Conservation (phyloP, 2,888 invertebrate genomes). For the Latrodectus elegans region DNA sequence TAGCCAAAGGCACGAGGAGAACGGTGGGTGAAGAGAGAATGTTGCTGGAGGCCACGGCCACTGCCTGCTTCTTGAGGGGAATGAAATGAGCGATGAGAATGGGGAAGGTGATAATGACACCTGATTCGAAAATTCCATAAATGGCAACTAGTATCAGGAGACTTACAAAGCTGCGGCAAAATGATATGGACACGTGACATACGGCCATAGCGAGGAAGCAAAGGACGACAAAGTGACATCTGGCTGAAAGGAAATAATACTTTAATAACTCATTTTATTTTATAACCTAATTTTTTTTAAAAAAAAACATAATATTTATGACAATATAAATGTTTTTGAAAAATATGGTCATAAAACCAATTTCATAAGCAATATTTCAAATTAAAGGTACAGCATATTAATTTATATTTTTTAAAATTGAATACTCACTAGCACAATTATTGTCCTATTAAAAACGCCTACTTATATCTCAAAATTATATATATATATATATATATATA, state of each 20-base stretch:
- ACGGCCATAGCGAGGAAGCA: constrained; percentile 45
- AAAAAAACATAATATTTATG: neutral
- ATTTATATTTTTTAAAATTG: no score
- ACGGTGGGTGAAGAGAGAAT: constrained; percentile 48
- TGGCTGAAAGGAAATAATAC: constrained; percentile 19
- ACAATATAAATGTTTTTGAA: neutral
- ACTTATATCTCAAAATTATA: no score
- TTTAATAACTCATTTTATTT: neutral
- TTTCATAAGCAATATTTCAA: no score
- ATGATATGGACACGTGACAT: constrained; percentile 9
- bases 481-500: no score
- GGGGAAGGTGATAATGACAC: constrained; percentile 59
- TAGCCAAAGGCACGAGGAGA: constrained; percentile 47
- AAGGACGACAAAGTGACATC: constrained; percentile 31
- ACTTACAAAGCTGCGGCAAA: neutral
- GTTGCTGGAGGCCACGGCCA: constrained; percentile 61
- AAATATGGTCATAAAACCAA: no score
- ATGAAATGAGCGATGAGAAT: constrained; percentile 56
- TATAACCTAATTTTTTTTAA: neutral
- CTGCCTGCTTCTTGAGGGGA: constrained; percentile 31
- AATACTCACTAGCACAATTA: no score
- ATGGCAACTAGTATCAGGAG: constrained; percentile 35
- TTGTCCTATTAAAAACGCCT: no score
- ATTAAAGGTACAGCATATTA: no score
- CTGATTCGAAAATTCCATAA: constrained; percentile 56